A percentile compares a stretch with the other conserved stretches of the same genome.
These are phyloP conservation scores for Sebastes hopkinsi DNA, from an alignment of 2,797 vertebrate genomes.

Conservation along the genomic window DNA sequence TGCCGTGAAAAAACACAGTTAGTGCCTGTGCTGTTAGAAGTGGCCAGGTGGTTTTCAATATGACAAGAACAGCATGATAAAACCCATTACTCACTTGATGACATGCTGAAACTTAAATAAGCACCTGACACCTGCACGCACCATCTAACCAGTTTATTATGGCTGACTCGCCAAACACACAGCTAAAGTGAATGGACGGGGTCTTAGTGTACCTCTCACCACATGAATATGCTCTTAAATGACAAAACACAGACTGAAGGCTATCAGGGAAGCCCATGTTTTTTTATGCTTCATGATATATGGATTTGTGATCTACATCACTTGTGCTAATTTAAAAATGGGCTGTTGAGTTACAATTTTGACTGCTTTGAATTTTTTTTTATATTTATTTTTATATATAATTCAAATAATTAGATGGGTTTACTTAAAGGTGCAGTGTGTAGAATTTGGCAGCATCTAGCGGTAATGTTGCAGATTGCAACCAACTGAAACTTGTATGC, in stretches of 20 bases:
- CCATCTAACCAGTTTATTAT: neutral
- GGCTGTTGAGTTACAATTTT: neutral
- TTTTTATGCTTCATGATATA: no score
- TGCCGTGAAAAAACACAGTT: neutral
- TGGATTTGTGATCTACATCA: neutral
- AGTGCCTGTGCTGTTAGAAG: neutral
- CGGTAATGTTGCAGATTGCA: no score
- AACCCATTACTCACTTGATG: neutral
- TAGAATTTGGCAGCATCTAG: no score
- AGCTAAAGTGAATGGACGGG: neutral
- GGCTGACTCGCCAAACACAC: neutral
- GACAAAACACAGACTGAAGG: neutral
- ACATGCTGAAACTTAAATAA: slow-evolving; percentile 11
- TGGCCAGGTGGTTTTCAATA: neutral
- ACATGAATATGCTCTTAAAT: neutral
- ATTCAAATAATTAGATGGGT: neutral
- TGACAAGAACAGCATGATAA: neutral
- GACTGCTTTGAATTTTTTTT: neutral
- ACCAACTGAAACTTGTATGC: no score
- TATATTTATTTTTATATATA: neutral
- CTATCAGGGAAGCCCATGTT: no score
- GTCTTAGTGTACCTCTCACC: neutral
- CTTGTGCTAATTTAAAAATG: neutral
- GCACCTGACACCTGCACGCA: neutral
- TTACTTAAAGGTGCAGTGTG: no score